These are phyloP conservation scores for Agrotis exclamationis DNA, from an alignment of 2,888 invertebrate genomes.

Conservation along the genomic window DNA sequence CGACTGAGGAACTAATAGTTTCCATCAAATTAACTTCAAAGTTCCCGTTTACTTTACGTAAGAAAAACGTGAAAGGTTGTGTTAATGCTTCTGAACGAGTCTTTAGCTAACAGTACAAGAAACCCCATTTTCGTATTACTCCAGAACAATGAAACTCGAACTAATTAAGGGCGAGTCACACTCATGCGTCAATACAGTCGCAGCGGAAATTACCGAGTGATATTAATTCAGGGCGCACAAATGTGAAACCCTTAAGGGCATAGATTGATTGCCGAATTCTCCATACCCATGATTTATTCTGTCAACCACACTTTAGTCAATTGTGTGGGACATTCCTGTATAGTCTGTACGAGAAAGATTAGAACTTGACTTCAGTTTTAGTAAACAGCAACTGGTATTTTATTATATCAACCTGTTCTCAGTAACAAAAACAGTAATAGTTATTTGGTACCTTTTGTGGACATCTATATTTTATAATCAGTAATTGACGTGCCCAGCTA, in stretches of 20 bases:
- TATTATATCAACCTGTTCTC: too few relatives aligned
- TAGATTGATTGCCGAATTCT: conserved; percentile 58
- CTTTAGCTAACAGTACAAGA: neutral
- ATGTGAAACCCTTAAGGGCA: conserved; percentile 56
- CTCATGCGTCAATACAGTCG: conserved; percentile 16
- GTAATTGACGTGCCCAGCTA: too few relatives aligned
- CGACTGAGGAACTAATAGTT: too few relatives aligned
- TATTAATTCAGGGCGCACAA: conserved; percentile 52
- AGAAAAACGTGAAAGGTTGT: too few relatives aligned
- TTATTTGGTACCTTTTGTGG: too few relatives aligned
- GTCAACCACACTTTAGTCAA: conserved; percentile 12
- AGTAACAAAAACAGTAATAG: too few relatives aligned
- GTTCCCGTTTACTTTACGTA: too few relatives aligned
- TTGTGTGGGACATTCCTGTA: neutral
- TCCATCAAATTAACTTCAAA: too few relatives aligned
- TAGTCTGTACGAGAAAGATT: neutral
- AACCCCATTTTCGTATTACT: neutral
- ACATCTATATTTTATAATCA: too few relatives aligned
- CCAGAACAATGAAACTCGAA: conserved; percentile 11
- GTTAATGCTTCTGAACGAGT: too few relatives aligned
- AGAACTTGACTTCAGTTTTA: too few relatives aligned
- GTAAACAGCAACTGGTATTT: too few relatives aligned
- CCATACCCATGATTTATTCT: conserved; percentile 18
- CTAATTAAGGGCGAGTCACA: conserved; percentile 41
- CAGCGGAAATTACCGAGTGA: conserved; percentile 44